Conservation (phyloP, 2,113 vertebrate species). For the Scortum barcoo region DNA sequence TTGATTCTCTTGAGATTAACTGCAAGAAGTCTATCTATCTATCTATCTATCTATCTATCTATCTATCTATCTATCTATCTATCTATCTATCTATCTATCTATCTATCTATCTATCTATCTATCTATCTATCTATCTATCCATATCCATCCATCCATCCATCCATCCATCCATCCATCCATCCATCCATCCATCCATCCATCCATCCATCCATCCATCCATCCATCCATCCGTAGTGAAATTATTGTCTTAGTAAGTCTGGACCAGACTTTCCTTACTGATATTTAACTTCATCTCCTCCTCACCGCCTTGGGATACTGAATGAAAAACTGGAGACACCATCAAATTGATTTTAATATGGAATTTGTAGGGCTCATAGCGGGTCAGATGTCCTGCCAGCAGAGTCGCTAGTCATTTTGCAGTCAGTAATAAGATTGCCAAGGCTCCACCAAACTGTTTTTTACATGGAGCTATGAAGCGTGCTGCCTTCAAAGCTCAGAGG, state of each 20-base stretch:
- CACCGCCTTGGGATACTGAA: not conserved
- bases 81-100: not conserved
- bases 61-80: not conserved
- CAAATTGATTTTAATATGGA: constrained; percentile 58
- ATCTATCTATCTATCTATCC: not conserved
- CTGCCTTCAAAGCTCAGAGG: constrained; percentile 44
- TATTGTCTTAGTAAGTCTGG: not conserved
- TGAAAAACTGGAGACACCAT: constrained; percentile 40
- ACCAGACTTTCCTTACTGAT: not conserved
- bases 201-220: not conserved
- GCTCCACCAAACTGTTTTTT: constrained; percentile 56
- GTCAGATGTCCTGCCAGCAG: constrained; percentile 59
- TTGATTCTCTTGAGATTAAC: too few relatives aligned
- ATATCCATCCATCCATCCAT: too few relatives aligned
- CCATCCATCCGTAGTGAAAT: not conserved
- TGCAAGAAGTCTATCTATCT: not conserved
- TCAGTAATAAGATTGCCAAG: constrained; percentile 65
- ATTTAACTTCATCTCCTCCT: constrained; percentile 9
- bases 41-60: not conserved
- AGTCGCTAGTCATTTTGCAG: constrained; percentile 43
- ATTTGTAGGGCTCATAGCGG: constrained; percentile 55
- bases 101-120: not conserved
- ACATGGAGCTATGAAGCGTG: constrained; percentile 46
- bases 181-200: not conserved
- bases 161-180: not conserved